phyloP scores from a whole-genome alignment of 1,140 invertebrate genomes.

The Magallana gigas region DNA sequence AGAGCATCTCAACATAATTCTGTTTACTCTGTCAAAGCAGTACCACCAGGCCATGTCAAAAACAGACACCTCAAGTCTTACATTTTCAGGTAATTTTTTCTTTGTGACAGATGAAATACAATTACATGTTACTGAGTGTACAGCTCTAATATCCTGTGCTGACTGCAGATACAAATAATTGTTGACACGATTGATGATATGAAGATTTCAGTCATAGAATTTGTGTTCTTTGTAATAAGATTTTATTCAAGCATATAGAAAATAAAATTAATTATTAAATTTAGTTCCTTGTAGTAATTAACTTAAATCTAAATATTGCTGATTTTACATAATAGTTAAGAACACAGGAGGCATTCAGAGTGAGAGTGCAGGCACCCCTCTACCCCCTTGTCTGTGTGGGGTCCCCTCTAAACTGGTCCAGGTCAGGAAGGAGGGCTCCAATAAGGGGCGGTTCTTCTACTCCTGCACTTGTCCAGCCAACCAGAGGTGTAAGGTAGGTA shows the following conservation, averaged over 20 bases:
- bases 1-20: slow-evolving; percentile 72
- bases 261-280: neutral
- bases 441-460: slow-evolving; percentile 72
- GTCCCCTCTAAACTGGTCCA: slow-evolving; percentile 71
- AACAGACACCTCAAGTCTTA: slow-evolving; percentile 56
- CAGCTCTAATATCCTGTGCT: no score
- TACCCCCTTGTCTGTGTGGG: slow-evolving; percentile 69
- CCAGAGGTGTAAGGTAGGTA: slow-evolving; percentile 69
- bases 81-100: slow-evolving; percentile 5
- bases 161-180: no score
- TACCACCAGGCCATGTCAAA: slow-evolving; percentile 67
- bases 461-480: slow-evolving; percentile 61
- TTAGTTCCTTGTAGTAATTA: neutral
- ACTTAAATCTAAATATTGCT: no score
- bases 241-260: neutral
- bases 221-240: neutral
- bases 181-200: no score
- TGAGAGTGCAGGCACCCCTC: neutral
- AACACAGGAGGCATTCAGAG: neutral
- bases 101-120: no score
- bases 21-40: slow-evolving; percentile 67
- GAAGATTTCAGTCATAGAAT: no score
- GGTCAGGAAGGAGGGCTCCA: slow-evolving; percentile 72
- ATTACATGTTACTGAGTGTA: no score
- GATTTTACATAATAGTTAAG: neutral